phyloP scores from a whole-genome alignment of 2,113 vertebrate species.

The Falcunculus frontatus region DNA sequence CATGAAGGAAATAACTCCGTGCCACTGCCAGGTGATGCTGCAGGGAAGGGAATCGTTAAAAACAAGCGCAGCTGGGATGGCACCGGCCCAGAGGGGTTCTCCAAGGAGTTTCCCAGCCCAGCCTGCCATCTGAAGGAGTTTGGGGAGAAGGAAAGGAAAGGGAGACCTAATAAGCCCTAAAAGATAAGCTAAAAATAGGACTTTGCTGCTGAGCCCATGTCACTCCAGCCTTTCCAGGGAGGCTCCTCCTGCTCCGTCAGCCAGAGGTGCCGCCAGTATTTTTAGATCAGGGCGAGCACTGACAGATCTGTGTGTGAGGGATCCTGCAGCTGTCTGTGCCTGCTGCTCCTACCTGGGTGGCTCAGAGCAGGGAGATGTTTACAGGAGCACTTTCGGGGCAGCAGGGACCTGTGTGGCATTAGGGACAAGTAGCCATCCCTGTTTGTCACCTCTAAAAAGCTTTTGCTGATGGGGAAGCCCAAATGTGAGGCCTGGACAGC shows the following conservation, averaged over 20 bases:
- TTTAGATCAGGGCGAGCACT: neutral
- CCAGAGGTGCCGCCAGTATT: neutral
- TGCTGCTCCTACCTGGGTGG: neutral
- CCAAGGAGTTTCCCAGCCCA: neutral
- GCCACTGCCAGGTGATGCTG: neutral
- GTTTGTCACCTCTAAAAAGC: neutral
- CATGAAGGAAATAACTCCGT: neutral
- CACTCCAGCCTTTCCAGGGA: neutral
- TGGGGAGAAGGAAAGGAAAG: neutral
- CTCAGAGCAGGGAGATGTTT: neutral
- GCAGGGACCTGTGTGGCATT: rapidly evolving
- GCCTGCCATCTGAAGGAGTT: neutral
- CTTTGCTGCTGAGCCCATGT: neutral
- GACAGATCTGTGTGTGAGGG: neutral
- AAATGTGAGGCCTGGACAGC: neutral
- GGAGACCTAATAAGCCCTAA: neutral
- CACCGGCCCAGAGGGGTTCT: neutral
- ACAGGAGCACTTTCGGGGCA: neutral
- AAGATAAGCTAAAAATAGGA: neutral
- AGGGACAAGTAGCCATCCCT: neutral
- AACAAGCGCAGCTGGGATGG: neutral
- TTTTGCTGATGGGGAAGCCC: neutral
- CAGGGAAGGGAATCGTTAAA: neutral
- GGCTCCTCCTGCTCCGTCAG: neutral
- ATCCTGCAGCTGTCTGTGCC: neutral